phyloP scores from a whole-genome alignment of 2,113 vertebrate genomes.

The Zeus faber region DNA sequence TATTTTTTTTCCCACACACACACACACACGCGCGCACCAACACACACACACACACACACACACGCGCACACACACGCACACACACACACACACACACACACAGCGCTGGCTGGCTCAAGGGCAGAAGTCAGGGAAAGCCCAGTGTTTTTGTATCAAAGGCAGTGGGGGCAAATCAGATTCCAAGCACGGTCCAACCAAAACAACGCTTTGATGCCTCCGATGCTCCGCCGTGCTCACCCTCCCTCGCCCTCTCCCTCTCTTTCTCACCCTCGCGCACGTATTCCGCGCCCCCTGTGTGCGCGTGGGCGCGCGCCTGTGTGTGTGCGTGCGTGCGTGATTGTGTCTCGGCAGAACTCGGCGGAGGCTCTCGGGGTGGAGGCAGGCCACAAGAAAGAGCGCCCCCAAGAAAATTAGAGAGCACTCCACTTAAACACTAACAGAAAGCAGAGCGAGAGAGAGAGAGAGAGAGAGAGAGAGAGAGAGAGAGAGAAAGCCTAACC shows the following conservation, averaged over 20 bases:
- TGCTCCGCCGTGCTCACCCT: constrained; percentile 49
- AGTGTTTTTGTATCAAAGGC: constrained; percentile 64
- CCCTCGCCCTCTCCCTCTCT: constrained; percentile 41
- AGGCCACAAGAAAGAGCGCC: constrained; percentile 77
- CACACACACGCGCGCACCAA: constrained; percentile 13
- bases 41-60: constrained; percentile 17
- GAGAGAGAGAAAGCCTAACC: constrained; percentile 46
- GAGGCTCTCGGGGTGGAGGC: constrained; percentile 67
- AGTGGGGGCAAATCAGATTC: constrained; percentile 60
- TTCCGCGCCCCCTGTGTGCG: constrained; percentile 16
- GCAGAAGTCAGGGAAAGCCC: constrained; percentile 61
- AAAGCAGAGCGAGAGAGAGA: constrained; percentile 42
- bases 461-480: constrained; percentile 35
- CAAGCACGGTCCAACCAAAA: constrained; percentile 61
- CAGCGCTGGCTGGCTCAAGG: constrained; percentile 43
- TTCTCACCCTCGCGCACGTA: constrained; percentile 14
- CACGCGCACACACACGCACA: background rate
- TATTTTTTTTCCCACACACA: background rate
- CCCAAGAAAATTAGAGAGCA: constrained; percentile 77
- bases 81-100: constrained; percentile 22
- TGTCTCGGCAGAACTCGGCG: constrained; percentile 53
- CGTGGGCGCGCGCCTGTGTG: constrained; percentile 3
- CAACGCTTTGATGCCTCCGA: constrained; percentile 63
- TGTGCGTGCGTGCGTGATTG: constrained; percentile 35
- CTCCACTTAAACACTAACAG: constrained; percentile 73